These are phyloP conservation scores for Dendrolimus punctatus DNA, from an alignment of 1,140 invertebrate species.

Conservation along the genomic window DNA sequence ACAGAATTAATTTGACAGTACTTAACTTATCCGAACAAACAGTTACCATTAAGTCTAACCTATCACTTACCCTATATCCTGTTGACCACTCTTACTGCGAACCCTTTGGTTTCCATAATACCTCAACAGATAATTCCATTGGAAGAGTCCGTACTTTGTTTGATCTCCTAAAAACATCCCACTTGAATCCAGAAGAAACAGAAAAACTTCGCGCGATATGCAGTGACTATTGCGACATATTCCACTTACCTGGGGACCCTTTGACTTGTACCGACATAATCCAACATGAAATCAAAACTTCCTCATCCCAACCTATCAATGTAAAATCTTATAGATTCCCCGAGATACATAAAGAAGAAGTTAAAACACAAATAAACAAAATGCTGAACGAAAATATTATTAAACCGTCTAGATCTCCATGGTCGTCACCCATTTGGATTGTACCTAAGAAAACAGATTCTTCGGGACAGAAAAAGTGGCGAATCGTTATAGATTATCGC, in stretches of 20 bases:
- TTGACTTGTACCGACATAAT: slow-evolving; percentile 15
- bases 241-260: slow-evolving; percentile 13
- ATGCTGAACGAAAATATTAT: slow-evolving; percentile 39
- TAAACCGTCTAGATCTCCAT: slow-evolving; percentile 16
- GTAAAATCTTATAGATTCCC: slow-evolving; percentile 41
- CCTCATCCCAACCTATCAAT: slow-evolving; percentile 7
- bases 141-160: slow-evolving; percentile 4
- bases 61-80: slow-evolving; percentile 3
- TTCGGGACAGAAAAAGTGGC: neutral
- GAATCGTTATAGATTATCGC: slow-evolving; percentile 3
- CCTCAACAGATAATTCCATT: neutral
- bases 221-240: slow-evolving; percentile 21
- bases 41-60: slow-evolving; percentile 13
- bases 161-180: slow-evolving; percentile 13
- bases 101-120: neutral
- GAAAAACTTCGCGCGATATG: slow-evolving; percentile 13
- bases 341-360: slow-evolving; percentile 36
- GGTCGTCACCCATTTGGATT: slow-evolving; percentile 2
- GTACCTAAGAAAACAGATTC: slow-evolving; percentile 2
- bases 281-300: slow-evolving; percentile 25
- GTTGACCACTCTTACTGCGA: neutral
- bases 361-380: slow-evolving; percentile 37
- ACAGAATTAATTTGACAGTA: slow-evolving; percentile 12
- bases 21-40: slow-evolving; percentile 13
- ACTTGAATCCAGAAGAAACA: slow-evolving; percentile 22